Conservation (phyloP, 2,113 vertebrate species). For the Xiphophorus couchianus region DNA sequence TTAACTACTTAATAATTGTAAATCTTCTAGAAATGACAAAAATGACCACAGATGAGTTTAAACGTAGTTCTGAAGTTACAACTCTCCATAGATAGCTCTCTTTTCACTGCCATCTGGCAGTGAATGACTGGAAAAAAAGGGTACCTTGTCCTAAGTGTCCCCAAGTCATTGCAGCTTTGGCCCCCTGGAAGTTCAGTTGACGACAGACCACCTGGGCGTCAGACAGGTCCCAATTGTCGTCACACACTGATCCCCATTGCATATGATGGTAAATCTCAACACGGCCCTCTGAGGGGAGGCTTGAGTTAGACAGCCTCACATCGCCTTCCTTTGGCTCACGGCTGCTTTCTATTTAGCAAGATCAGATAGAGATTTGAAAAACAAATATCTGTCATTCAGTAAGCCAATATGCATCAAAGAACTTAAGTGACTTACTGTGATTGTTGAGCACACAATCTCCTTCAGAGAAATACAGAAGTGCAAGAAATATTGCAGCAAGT, state of each 20-base stretch:
- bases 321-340: slow-evolving; percentile 40
- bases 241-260: slow-evolving; percentile 84
- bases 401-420: neutral
- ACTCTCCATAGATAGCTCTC: neutral
- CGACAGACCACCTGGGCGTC: slow-evolving; percentile 82
- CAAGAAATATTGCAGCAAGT: neutral
- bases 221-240: slow-evolving; percentile 78
- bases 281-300: slow-evolving; percentile 64
- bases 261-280: slow-evolving; percentile 83
- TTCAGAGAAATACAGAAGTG: neutral
- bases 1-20: neutral
- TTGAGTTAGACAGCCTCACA: slow-evolving; percentile 61
- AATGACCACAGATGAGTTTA: no score
- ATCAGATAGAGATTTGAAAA: neutral
- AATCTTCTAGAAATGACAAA: no score
- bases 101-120: slow-evolving; percentile 55
- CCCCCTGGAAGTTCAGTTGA: slow-evolving; percentile 76
- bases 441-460: neutral
- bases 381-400: neutral
- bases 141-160: slow-evolving; percentile 75
- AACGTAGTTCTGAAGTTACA: neutral
- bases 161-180: slow-evolving; percentile 52
- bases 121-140: neutral
- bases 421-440: neutral
- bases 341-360: neutral